A percentile compares a stretch with the other conserved stretches of the same genome.
Evolutionary conservation across 2,888 invertebrate species (phyloP).

Genomic region (Ethmia dodecea): DNA sequence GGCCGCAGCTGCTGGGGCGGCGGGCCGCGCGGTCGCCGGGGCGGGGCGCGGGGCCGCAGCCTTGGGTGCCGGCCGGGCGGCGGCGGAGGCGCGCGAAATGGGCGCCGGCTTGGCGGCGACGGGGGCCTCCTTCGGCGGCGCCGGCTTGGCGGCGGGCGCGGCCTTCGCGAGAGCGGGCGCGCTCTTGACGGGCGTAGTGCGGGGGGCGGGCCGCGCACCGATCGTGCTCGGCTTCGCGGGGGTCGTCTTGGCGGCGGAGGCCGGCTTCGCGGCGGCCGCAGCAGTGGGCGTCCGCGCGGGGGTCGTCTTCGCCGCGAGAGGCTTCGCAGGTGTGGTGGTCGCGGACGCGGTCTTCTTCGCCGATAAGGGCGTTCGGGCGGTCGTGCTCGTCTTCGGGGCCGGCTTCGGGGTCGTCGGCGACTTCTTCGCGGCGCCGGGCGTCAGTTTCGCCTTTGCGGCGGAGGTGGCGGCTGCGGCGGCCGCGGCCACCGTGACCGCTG

Average conservation of each 20-base stretch:
- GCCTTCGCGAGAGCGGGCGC: constrained; percentile 8
- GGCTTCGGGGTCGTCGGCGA: constrained; percentile 32
- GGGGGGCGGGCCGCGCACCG: constrained; percentile 28
- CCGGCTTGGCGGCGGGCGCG: constrained; percentile 12
- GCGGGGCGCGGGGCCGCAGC: constrained; percentile 17
- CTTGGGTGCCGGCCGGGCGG: constrained; percentile 13
- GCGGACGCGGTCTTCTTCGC: constrained; percentile 26
- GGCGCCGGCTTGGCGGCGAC: constrained; percentile 19
- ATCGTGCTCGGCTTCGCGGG: constrained; percentile 22
- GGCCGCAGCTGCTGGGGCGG: constrained; percentile 18
- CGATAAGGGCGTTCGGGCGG: constrained; percentile 20
- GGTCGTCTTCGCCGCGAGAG: constrained; percentile 25
- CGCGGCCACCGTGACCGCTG: constrained; percentile 29
- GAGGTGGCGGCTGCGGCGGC: constrained; percentile 27
- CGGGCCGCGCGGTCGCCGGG: constrained; percentile 15
- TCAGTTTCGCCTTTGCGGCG: constrained; percentile 24
- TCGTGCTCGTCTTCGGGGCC: constrained; percentile 26
- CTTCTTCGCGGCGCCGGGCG: constrained; percentile 26
- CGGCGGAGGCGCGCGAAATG: constrained; percentile 10
- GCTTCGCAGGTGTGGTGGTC: constrained; percentile 27
- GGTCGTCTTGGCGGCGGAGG: constrained; percentile 17
- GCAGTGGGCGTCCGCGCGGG: constrained; percentile 18
- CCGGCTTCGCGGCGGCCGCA: constrained; percentile 20
- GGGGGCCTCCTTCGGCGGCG: constrained; percentile 36
- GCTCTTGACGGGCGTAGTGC: constrained; percentile 18